phyloP scores from a whole-genome alignment of 1,140 invertebrate species.

The Drosophila navojoa region DNA sequence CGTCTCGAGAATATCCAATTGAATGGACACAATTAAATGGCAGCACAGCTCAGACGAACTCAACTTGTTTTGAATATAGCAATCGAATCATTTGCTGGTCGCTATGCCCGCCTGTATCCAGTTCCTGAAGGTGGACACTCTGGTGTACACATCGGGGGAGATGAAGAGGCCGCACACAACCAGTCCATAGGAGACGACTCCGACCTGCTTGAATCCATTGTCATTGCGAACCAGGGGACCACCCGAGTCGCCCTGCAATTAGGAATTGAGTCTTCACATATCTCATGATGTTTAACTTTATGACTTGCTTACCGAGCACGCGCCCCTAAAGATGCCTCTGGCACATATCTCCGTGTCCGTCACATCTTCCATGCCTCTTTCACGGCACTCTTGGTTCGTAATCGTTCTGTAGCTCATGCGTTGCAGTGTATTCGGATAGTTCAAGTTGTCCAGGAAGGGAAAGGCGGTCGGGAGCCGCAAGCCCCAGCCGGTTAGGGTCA shows the following conservation, averaged over 20 bases:
- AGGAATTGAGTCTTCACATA: not conserved
- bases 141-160: slow-evolving; percentile 86
- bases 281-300: not conserved
- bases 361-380: slow-evolving; percentile 65
- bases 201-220: slow-evolving; percentile 84
- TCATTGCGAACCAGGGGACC: slow-evolving; percentile 86
- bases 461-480: slow-evolving; percentile 58
- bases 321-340: slow-evolving; percentile 82
- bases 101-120: slow-evolving; percentile 82
- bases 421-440: slow-evolving; percentile 67
- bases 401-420: slow-evolving; percentile 72
- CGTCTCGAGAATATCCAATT: not conserved
- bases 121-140: slow-evolving; percentile 83
- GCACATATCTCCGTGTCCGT: slow-evolving; percentile 84
- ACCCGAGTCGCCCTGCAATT: slow-evolving; percentile 88
- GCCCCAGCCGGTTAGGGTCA: slow-evolving; percentile 81
- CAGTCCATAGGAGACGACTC: slow-evolving; percentile 89
- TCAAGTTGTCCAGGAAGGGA: slow-evolving; percentile 59
- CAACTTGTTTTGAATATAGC: not conserved
- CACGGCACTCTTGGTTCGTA: slow-evolving; percentile 62
- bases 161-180: slow-evolving; percentile 84
- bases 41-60: not conserved
- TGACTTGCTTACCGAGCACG: slow-evolving; percentile 68
- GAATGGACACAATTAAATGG: not conserved
- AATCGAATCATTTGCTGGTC: not conserved